Base-by-base conservation (phyloP, 1,140 invertebrate species). In the Atta cephalotes region DNA sequence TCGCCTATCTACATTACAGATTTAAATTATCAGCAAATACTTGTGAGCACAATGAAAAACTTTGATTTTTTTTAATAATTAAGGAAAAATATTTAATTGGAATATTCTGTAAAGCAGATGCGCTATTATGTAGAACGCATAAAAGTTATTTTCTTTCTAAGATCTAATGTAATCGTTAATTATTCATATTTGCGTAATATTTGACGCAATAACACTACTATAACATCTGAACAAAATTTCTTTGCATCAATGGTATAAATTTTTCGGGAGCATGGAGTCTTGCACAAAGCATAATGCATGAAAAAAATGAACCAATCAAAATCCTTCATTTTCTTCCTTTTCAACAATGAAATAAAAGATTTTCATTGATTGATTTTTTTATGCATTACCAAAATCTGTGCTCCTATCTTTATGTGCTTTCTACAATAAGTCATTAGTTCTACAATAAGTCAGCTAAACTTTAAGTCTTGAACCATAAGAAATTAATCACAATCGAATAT, bases 201-300 rank as follows among this genome's bases (percentile, higher is more conserved):
- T 76, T 81, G 68, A 82, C 58, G 89, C 79, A 51, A 49, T 80
- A 87, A 85, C 16, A 85, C 39, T 56, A 76, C 2, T 39, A 45
- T 76, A 51, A 81, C 51, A 39, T 80, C 65, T 84, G 65, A 87
- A 89, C 65, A 63, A 28, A 92, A 91, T 90, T 92, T 92, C 78
- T 87, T 89, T 92, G 88, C 90, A 92, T 85, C 81, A 91, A 92
- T 91, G 87, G 88, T 87, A 91, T 89, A 89, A 88, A 88, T 39
- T 63, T 86, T 16, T 82, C 49, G 7, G 35, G 35, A 39, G 7
- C 35, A 45, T 10, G 9, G 1, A 45, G 9, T 45, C 10, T 45
- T 45, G 9, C 39, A 12, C 9, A 45, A 45, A 0, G 9, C 39
- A 45, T 45, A 45, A 10, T 45, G 9, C 2, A 45, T 45, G 25